Conservation (phyloP, 2,888 invertebrate genomes). For the Autographa gamma region DNA sequence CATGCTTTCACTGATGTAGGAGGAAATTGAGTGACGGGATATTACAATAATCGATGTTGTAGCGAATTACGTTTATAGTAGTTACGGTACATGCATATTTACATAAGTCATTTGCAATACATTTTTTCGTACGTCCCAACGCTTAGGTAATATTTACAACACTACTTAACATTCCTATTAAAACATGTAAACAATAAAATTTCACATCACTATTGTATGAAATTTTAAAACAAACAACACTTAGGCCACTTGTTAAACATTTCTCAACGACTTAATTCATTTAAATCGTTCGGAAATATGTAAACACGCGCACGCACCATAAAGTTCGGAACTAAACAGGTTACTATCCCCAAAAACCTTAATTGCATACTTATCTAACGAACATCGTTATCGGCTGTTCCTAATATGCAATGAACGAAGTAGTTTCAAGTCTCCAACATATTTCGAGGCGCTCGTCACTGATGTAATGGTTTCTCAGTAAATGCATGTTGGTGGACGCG, state of each 20-base stretch:
- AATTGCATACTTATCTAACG: constrained; percentile 85
- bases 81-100: constrained; percentile 14
- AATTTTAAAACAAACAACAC: background rate
- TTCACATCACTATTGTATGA: background rate
- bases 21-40: constrained; percentile 40
- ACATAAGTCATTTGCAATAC: background rate
- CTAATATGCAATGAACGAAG: constrained; percentile 72
- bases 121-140: background rate
- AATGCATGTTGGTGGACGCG: constrained; percentile 49
- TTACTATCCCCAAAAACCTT: constrained; percentile 68
- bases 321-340: constrained; percentile 43
- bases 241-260: background rate
- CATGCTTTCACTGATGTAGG: constrained; percentile 32
- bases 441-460: constrained; percentile 64
- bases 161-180: background rate
- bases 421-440: constrained; percentile 63
- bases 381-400: constrained; percentile 75
- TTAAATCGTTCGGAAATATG: constrained; percentile 16
- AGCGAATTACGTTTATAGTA: constrained; percentile 17
- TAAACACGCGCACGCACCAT: constrained; percentile 18
- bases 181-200: background rate
- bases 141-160: constrained; percentile 1
- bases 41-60: constrained; percentile 20
- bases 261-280: background rate
- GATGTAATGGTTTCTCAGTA: constrained; percentile 43